Percentiles rank a stretch among this genome's conserved stretches.
phyloP scores from a whole-genome alignment of 2,113 vertebrate species.

The Vombatus ursinus region DNA sequence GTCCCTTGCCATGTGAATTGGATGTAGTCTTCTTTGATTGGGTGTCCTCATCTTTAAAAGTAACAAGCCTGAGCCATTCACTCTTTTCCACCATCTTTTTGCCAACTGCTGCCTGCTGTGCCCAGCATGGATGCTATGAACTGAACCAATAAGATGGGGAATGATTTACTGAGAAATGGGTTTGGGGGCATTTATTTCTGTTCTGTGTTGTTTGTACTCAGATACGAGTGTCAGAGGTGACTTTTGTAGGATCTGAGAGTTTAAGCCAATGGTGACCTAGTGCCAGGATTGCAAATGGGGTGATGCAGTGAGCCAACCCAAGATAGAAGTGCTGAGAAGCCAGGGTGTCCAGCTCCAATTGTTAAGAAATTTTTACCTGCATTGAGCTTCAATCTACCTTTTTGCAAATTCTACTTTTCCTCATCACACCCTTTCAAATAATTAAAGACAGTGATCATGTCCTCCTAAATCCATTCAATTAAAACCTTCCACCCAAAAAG shows the following conservation, averaged over 20 bases:
- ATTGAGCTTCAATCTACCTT: neutral
- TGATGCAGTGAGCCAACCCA: neutral
- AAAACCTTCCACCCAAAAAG: neutral
- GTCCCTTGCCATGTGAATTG: neutral
- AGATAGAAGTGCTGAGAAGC: neutral
- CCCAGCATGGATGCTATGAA: neutral
- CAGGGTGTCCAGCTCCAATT: neutral
- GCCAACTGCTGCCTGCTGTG: neutral
- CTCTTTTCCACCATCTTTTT: neutral
- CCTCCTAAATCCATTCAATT: neutral
- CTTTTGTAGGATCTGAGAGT: neutral
- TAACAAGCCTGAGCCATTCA: neutral
- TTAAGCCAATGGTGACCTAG: neutral
- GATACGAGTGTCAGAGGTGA: neutral
- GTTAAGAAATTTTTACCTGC: neutral
- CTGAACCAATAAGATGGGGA: neutral
- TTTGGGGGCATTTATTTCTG: neutral
- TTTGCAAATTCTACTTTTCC: neutral
- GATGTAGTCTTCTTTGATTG: neutral
- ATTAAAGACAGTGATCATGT: neutral
- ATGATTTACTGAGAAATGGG: neutral
- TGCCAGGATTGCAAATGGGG: neutral
- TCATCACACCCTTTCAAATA: neutral
- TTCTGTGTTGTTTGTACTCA: neutral
- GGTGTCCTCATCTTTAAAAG: neutral